Percentiles rank a stretch among this genome's conserved stretches.
Evolutionary conservation across 2,888 invertebrate genomes (phyloP).

Genomic region (Andrena hattorfiana): DNA sequence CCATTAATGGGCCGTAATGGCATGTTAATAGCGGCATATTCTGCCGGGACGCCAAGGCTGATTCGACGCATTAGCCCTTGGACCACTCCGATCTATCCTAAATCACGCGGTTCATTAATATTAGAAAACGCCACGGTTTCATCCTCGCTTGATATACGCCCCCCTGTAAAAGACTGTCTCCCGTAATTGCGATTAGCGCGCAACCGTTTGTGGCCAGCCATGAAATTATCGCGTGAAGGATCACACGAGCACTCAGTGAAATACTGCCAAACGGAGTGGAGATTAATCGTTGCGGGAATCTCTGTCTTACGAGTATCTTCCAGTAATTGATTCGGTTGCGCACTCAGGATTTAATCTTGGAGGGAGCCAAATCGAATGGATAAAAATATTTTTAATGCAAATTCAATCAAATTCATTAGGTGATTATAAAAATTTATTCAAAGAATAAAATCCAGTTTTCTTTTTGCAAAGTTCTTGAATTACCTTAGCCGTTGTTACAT

Average conservation of each 20-base stretch:
- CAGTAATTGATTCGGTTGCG: neutral
- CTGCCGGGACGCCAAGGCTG: slow-evolving; percentile 23
- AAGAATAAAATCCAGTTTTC: too few relatives aligned
- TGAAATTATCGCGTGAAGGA: neutral
- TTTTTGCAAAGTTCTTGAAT: too few relatives aligned
- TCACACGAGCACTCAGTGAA: neutral
- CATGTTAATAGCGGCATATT: slow-evolving; percentile 53
- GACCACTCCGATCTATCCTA: slow-evolving; percentile 3
- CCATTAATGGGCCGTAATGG: slow-evolving; percentile 66
- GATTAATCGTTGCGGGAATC: neutral
- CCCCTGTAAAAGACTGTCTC: neutral
- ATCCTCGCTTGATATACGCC: neutral
- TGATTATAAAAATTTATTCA: too few relatives aligned
- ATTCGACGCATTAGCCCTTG: slow-evolving; percentile 21
- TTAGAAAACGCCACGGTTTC: slow-evolving; percentile 15
- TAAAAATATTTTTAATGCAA: too few relatives aligned
- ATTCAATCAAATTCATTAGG: too few relatives aligned
- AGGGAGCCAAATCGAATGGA: too few relatives aligned
- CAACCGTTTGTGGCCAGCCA: neutral
- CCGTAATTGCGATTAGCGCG: slow-evolving; percentile 9
- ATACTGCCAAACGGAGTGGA: neutral
- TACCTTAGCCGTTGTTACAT: too few relatives aligned
- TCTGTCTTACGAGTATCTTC: neutral
- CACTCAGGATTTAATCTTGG: neutral
- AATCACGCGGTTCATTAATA: slow-evolving; percentile 33